Base-by-base conservation (phyloP, 1,140 invertebrate species). In the Drosophila pallidifrons region DNA sequence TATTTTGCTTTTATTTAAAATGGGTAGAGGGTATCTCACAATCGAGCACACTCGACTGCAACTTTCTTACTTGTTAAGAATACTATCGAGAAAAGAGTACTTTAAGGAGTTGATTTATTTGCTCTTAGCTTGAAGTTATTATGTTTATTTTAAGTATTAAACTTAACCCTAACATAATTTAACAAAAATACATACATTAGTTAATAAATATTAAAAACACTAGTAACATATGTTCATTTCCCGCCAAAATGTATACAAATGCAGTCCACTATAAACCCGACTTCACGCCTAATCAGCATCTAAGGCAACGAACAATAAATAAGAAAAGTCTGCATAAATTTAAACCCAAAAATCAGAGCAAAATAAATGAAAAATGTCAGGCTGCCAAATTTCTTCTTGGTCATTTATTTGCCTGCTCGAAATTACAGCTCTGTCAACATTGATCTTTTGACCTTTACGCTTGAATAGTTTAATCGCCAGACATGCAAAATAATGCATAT, bases 401-500 rank as follows among this genome's bases (percentile, higher is more conserved):
- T 20, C 28, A 32, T 32, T 52, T 52, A 28, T 15, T 61, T 47
- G 38, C 28, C 58, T 41, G 47, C 41, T 15, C 11, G 30, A 73
- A 79, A 70, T 69, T 69, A 72, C 71, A 70, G 46, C 67, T 72
- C 46, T 76, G 83, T 81, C 78, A 78, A 75, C 85, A 77, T 72
- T 88, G 85, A 89, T 88, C 85, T 89, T 86, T 88, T 88, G 85
- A 88, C 85, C 85, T 88, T 88, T 85, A 73, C 81, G 85, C 81
- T 57, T 85, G 85, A 88, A 79, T 76, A 74, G 66, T 81, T 71
- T 76, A 83, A 82, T 88, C 85, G 85, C 70, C 80, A 83, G 85
- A 89, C 85, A 88, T 89, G 85, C 85, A 88, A 88, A 88, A 89
- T 88, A 88, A 88, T 89, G 85, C 85, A 88, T 75, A 81, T 77